Conservation (phyloP, 2,113 vertebrate species). For the Synchiropus splendidus region DNA sequence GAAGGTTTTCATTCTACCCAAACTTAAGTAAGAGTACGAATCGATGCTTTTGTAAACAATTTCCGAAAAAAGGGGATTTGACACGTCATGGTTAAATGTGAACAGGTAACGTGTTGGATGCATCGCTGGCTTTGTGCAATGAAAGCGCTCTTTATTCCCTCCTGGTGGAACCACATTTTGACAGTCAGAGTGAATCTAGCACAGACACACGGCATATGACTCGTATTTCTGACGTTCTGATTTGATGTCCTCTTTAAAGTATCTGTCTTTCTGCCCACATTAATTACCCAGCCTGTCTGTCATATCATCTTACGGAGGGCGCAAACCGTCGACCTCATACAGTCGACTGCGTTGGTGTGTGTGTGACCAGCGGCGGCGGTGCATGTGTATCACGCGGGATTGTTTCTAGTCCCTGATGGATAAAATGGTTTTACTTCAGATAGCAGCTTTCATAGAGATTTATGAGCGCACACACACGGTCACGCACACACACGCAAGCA, state of each 20-base stretch:
- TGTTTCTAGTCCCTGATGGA: conserved; percentile 35
- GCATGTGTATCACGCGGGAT: conserved; percentile 20
- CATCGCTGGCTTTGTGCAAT: not conserved
- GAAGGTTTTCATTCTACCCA: too few relatives aligned
- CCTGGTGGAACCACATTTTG: conserved; percentile 4
- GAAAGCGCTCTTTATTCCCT: conserved; percentile 2
- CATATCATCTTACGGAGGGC: conserved; percentile 3
- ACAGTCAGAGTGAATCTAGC: conserved; percentile 14
- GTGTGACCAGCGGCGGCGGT: conserved; percentile 11
- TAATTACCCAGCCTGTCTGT: conserved; percentile 21
- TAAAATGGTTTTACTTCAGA: conserved; percentile 41
- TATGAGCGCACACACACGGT: conserved; percentile 22
- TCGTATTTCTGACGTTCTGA: conserved; percentile 14
- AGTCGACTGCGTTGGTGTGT: conserved; percentile 11
- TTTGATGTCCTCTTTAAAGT: conserved; percentile 19
- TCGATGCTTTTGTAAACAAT: too few relatives aligned
- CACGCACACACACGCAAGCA: conserved; percentile 8
- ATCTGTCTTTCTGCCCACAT: conserved; percentile 30
- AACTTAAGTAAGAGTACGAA: too few relatives aligned
- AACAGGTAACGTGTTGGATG: too few relatives aligned
- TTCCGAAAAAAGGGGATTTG: too few relatives aligned
- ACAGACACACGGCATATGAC: conserved; percentile 25
- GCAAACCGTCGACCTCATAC: not conserved
- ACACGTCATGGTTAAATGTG: too few relatives aligned
- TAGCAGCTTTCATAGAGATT: conserved; percentile 43